A percentile compares a stretch with the other conserved stretches of the same genome.
Conservation (phyloP, 92 coral and sea anemone genomes). For the Porites cylindrica region DNA sequence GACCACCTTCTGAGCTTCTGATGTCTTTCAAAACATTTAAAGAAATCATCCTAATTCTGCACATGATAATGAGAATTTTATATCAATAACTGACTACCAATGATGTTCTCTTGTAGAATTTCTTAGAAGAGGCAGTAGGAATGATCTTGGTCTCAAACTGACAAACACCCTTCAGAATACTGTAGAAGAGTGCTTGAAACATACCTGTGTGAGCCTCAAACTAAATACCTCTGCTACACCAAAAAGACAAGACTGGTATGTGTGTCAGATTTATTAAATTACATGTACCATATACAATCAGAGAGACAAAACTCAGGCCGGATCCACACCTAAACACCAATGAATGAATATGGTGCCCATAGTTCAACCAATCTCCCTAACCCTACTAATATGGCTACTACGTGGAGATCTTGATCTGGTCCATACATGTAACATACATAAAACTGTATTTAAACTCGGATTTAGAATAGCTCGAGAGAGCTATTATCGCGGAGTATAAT, state of each 20-base stretch:
- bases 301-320: background rate
- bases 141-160: background rate
- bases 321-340: background rate
- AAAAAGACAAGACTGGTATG: slow-evolving; percentile 40
- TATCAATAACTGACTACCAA: background rate
- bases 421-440: too few species aligned
- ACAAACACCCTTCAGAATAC: background rate
- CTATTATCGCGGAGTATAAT: too few species aligned
- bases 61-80: background rate
- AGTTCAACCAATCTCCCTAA: too few species aligned
- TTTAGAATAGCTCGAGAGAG: too few species aligned
- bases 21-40: too few species aligned
- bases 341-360: too few species aligned
- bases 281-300: background rate
- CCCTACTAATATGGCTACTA: too few species aligned
- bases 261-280: background rate
- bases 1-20: too few species aligned
- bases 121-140: slow-evolving; percentile 43
- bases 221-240: slow-evolving; percentile 13
- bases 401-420: too few species aligned
- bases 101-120: slow-evolving; percentile 42
- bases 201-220: background rate
- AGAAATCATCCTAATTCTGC: too few species aligned
- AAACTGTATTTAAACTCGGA: too few species aligned
- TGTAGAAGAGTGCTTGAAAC: background rate